Conservation (phyloP, 2,888 invertebrate genomes). For the Taenaris catops region DNA sequence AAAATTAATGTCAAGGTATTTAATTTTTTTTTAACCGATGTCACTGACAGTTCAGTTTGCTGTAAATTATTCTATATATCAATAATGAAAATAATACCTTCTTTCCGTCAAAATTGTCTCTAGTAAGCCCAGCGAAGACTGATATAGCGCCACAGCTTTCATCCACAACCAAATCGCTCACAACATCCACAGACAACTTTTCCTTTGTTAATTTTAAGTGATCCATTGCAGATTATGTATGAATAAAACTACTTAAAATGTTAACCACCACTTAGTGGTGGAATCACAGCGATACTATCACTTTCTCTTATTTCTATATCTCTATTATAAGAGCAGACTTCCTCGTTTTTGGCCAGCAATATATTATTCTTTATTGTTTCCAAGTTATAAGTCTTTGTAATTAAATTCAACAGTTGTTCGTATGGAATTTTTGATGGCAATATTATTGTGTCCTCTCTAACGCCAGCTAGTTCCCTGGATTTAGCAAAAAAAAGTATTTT, state of each 20-base stretch:
- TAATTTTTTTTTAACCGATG: too few relatives aligned
- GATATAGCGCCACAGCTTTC: constrained; percentile 93
- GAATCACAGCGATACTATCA: constrained; percentile 95
- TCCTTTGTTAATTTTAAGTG: constrained; percentile 83
- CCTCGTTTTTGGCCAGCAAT: constrained; percentile 91
- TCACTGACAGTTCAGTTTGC: too few relatives aligned
- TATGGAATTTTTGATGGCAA: constrained; percentile 77
- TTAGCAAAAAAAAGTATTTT: constrained; percentile 94
- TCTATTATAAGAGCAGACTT: constrained; percentile 81
- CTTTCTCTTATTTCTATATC: constrained; percentile 80
- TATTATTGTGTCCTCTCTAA: constrained; percentile 72
- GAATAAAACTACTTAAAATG: constrained; percentile 4
- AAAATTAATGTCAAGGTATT: too few relatives aligned
- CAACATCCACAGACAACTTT: constrained; percentile 83
- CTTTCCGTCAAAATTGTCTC: constrained; percentile 91
- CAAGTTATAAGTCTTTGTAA: constrained; percentile 83
- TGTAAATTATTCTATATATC: too few relatives aligned
- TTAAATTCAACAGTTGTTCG: constrained; percentile 77
- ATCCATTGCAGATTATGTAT: constrained; percentile 77
- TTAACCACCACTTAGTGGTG: constrained; percentile 96
- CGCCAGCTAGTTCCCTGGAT: constrained; percentile 90
- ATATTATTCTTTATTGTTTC: constrained; percentile 84
- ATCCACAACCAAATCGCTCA: constrained; percentile 83
- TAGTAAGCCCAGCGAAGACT: constrained; percentile 93
- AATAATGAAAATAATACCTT: too few relatives aligned